phyloP scores from a whole-genome alignment of 2,888 invertebrate genomes.

The Pristionchus arcanus region DNA sequence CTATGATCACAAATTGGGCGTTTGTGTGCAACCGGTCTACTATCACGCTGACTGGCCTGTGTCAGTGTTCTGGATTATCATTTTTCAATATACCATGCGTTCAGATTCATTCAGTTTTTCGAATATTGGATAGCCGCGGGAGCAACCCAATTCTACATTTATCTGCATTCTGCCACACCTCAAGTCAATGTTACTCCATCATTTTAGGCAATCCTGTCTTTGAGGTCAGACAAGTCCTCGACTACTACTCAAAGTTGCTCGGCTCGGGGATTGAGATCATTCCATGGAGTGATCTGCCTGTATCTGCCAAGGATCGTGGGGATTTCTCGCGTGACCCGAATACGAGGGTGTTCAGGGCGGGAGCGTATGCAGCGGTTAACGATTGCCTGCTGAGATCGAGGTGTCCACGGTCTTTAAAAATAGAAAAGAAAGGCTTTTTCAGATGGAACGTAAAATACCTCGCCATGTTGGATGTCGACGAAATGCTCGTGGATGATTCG shows the following conservation, averaged over 20 bases:
- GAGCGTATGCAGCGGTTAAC: constrained; percentile 29
- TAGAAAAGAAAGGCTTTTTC: neutral
- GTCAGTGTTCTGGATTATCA: neutral
- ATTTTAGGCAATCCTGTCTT: neutral
- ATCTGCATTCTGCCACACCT: neutral
- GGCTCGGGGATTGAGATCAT: neutral
- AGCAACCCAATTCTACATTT: constrained; percentile 15
- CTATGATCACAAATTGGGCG: neutral
- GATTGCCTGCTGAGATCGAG: constrained; percentile 45
- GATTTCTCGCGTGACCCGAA: constrained; percentile 28
- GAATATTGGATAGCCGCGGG: constrained; percentile 34
- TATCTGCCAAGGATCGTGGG: neutral
- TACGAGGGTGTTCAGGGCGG: constrained; percentile 19
- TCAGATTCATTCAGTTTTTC: constrained; percentile 43
- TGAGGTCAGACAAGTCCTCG: neutral
- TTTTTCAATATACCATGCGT: neutral
- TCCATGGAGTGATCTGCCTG: constrained; percentile 23
- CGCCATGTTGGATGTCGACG: constrained; percentile 12
- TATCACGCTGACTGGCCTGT: constrained; percentile 33
- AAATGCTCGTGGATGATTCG: neutral
- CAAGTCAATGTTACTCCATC: neutral
- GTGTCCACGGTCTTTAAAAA: neutral
- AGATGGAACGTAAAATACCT: constrained; percentile 25
- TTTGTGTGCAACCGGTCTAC: constrained; percentile 24
- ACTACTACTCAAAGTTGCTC: neutral